Percentiles rank a stretch among this genome's conserved stretches.
Evolutionary conservation across 2,888 invertebrate genomes (phyloP).

Genomic region (Caenorhabditis zanzibari): DNA sequence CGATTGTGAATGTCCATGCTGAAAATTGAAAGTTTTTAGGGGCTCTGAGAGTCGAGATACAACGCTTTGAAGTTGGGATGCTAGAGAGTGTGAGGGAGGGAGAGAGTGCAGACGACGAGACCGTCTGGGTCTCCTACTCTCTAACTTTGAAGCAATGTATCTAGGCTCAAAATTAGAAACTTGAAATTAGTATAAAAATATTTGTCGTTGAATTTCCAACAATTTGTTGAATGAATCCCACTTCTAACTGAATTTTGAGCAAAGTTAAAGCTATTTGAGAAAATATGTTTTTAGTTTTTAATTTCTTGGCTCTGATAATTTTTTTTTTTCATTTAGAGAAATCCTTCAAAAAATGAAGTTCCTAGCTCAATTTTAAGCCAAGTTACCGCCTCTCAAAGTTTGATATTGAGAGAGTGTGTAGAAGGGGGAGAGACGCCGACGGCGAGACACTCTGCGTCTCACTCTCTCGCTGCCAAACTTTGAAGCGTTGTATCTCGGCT

Average conservation of each 20-base stretch:
- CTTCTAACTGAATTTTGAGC: background rate
- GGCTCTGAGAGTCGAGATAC: background rate
- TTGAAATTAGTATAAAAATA: background rate
- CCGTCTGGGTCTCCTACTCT: background rate
- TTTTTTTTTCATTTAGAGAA: too few relatives aligned
- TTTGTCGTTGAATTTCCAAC: background rate
- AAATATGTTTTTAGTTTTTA: too few relatives aligned
- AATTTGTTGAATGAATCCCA: background rate
- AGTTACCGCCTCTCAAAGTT: too few relatives aligned
- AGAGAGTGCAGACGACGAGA: background rate
- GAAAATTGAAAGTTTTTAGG: background rate
- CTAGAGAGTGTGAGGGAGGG: background rate
- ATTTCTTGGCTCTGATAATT: too few relatives aligned
- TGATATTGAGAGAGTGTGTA: too few relatives aligned
- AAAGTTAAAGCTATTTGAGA: too few relatives aligned
- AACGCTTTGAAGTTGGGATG: background rate
- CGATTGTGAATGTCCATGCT: slow-evolving; percentile 42
- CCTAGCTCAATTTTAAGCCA: too few relatives aligned
- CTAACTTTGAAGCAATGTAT: background rate
- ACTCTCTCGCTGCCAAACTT: background rate
- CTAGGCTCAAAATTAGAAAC: background rate
- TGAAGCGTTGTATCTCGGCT: background rate
- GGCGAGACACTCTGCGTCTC: too few relatives aligned
- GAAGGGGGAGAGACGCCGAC: too few relatives aligned
- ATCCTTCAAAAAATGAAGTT: too few relatives aligned